phyloP scores from a whole-genome alignment of 2,888 invertebrate species.

The Sabatieria punctata region DNA sequence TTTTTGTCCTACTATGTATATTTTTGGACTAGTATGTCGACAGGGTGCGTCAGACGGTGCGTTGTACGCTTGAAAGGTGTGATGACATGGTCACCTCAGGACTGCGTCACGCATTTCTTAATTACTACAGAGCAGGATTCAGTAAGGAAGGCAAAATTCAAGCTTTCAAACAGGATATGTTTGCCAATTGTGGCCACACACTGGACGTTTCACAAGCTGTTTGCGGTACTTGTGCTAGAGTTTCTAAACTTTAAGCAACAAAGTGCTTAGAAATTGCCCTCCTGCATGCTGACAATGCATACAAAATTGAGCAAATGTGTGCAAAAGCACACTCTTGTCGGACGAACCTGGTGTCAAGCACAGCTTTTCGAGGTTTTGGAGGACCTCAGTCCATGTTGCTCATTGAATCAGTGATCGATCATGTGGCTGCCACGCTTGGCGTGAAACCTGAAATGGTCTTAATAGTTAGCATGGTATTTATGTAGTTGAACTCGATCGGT shows the following conservation, averaged over 20 bases:
- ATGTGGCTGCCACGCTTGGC: conserved; percentile 56
- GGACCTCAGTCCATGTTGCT: conserved; percentile 77
- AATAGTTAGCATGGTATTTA: too few relatives aligned
- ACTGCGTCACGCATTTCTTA: too few relatives aligned
- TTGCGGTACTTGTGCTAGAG: too few relatives aligned
- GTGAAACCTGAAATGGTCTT: too few relatives aligned
- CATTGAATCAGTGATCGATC: conserved; percentile 57
- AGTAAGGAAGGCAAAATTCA: conserved; percentile 59
- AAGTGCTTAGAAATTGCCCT: conserved; percentile 65
- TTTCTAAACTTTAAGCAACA: too few relatives aligned
- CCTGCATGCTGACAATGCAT: conserved; percentile 65
- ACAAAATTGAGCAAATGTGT: conserved; percentile 53
- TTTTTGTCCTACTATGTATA: too few relatives aligned
- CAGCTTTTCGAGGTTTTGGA: conserved; percentile 80
- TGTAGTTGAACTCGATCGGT: too few relatives aligned
- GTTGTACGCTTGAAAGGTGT: too few relatives aligned
- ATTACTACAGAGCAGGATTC: too few relatives aligned
- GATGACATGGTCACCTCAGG: too few relatives aligned
- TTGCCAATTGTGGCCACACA: conserved; percentile 65
- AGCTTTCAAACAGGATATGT: conserved; percentile 54
- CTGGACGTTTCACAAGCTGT: conserved; percentile 58
- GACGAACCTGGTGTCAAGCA: conserved; percentile 77
- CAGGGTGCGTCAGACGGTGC: too few relatives aligned
- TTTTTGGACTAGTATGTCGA: too few relatives aligned
- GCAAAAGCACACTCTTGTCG: conserved; percentile 51